Evolutionary conservation across 2,888 invertebrate genomes (phyloP).

Genomic region (Ochropleura plecta): DNA sequence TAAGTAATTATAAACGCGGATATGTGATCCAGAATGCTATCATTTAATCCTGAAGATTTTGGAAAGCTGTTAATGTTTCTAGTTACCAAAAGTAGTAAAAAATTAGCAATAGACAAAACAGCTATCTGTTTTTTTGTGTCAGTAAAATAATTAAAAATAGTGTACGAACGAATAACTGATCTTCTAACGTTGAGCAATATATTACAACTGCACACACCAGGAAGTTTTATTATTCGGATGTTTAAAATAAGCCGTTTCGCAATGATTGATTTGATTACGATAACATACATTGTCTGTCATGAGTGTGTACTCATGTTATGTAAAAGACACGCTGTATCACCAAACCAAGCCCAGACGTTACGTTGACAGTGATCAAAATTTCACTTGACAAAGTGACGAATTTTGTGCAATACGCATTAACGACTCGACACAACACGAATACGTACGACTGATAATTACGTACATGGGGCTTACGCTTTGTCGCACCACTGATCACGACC

Average conservation of each 20-base stretch:
- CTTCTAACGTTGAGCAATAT: neutral
- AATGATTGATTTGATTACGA: constrained; percentile 7
- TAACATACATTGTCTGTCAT: constrained; percentile 1
- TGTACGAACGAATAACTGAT: neutral
- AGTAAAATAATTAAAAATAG: neutral
- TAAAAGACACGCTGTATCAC: constrained; percentile 25
- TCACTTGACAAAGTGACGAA: constrained; percentile 71
- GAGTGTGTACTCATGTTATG: constrained; percentile 17
- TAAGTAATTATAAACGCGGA: neutral
- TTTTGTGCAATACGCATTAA: constrained; percentile 59
- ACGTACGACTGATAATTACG: constrained; percentile 55
- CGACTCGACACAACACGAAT: constrained; percentile 60
- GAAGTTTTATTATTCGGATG: neutral
- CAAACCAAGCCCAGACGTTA: constrained; percentile 56
- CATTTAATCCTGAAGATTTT: neutral
- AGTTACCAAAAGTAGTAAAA: neutral
- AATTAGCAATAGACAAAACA: neutral
- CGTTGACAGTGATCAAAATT: constrained; percentile 71
- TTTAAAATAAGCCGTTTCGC: neutral
- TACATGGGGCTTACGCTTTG: constrained; percentile 36
- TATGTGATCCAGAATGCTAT: neutral
- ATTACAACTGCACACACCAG: neutral
- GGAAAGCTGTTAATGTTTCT: neutral
- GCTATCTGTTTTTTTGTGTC: neutral
- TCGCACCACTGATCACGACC: constrained; percentile 22